phyloP scores from a whole-genome alignment of 2,888 invertebrate genomes.

The Ochlodes sylvanus region DNA sequence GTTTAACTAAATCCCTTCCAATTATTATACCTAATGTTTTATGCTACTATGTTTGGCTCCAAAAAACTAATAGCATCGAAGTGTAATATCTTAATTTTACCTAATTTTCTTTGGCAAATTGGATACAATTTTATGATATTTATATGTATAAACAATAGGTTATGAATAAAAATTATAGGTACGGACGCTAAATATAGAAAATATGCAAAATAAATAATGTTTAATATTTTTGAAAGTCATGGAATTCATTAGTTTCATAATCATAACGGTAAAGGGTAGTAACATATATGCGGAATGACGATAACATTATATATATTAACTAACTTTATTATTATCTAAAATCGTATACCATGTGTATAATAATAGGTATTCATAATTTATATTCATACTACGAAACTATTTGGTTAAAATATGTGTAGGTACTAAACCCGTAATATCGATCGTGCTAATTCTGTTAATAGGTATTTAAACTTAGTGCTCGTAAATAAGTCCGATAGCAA shows the following conservation, averaged over 20 bases:
- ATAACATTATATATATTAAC: neutral
- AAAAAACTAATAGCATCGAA: too few relatives aligned
- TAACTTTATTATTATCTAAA: neutral
- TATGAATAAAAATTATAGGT: neutral
- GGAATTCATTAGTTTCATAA: neutral
- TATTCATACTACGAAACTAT: neutral
- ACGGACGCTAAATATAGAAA: neutral
- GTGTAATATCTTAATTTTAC: too few relatives aligned
- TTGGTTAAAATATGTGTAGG: slow-evolving; percentile 17
- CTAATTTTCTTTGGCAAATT: too few relatives aligned
- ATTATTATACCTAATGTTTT: too few relatives aligned
- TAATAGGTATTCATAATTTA: neutral
- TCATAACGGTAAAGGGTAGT: too few relatives aligned
- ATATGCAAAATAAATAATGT: neutral
- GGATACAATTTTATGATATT: too few relatives aligned
- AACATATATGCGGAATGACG: too few relatives aligned
- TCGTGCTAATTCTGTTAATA: neutral
- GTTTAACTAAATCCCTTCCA: too few relatives aligned
- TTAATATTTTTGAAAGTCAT: neutral
- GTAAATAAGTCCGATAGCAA: neutral
- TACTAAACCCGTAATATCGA: neutral
- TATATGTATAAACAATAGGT: too few relatives aligned
- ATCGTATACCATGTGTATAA: slow-evolving; percentile 22
- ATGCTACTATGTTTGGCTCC: too few relatives aligned
- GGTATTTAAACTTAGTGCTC: neutral